A percentile compares a stretch with the other conserved stretches of the same genome.
Conservation (phyloP, 2,113 vertebrate genomes). For the Caranx melampygus region DNA sequence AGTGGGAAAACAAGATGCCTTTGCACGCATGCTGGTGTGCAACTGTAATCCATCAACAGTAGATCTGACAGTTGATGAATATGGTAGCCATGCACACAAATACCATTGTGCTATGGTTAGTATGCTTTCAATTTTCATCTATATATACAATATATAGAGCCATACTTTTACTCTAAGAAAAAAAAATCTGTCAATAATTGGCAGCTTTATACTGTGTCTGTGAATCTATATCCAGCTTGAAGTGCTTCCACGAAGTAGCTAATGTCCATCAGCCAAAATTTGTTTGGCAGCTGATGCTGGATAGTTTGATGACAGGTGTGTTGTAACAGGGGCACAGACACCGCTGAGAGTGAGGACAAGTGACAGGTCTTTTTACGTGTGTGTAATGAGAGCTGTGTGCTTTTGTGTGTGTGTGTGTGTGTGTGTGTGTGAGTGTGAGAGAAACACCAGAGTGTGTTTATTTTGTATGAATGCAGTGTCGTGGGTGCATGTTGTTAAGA, state of each 20-base stretch:
- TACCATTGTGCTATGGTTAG: no score
- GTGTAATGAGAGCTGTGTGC: conserved; percentile 58
- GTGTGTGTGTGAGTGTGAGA: neutral
- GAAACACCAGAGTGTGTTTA: neutral
- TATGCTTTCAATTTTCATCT: neutral
- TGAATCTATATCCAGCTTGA: conserved; percentile 53
- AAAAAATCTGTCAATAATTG: conserved; percentile 25
- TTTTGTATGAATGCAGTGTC: neutral
- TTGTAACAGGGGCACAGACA: conserved; percentile 51
- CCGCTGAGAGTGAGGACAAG: conserved; percentile 68
- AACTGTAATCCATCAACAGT: neutral
- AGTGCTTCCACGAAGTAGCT: conserved; percentile 63
- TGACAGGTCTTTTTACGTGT: conserved; percentile 40
- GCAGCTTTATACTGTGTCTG: conserved; percentile 19
- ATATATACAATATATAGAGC: neutral
- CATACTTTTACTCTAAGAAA: conserved; percentile 10
- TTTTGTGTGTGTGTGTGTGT: conserved; percentile 1
- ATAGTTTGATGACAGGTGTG: conserved; percentile 75
- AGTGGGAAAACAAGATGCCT: neutral
- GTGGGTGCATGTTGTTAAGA: neutral
- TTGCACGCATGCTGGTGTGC: neutral
- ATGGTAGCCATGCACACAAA: neutral
- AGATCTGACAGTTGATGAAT: neutral
- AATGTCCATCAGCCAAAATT: conserved; percentile 55
- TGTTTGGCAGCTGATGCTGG: conserved; percentile 50